Conservation (phyloP, 2,888 invertebrate species). For the Lasius fuliginosus region DNA sequence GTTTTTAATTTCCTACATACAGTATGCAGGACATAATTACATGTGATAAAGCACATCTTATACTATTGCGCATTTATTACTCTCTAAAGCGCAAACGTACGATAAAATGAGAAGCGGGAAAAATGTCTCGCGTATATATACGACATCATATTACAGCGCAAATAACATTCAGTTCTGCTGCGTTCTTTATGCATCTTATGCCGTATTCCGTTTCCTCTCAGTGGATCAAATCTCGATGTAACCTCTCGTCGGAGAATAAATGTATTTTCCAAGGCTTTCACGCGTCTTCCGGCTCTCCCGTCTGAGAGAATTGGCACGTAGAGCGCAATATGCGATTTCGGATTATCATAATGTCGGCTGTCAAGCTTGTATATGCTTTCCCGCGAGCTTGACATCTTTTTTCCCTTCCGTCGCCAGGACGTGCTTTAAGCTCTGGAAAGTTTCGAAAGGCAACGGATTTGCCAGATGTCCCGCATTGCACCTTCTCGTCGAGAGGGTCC, state of each 20-base stretch:
- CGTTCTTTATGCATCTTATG: constrained; percentile 9
- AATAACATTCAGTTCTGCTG: constrained; percentile 12
- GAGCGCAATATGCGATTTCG: constrained; percentile 76
- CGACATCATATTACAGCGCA: neutral
- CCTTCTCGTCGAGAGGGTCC: constrained; percentile 31
- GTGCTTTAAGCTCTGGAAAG: constrained; percentile 62
- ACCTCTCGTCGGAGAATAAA: constrained; percentile 31
- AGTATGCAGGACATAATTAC: neutral
- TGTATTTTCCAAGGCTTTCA: constrained; percentile 34
- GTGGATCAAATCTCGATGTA: constrained; percentile 28
- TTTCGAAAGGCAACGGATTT: constrained; percentile 52
- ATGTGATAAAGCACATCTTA: neutral
- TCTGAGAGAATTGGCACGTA: constrained; percentile 58
- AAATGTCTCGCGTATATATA: constrained; percentile 7
- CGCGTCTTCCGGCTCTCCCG: constrained; percentile 31
- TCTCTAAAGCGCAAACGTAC: too few species aligned
- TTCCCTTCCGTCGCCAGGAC: constrained; percentile 43
- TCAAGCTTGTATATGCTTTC: constrained; percentile 57
- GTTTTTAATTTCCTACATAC: neutral
- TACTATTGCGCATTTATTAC: constrained; percentile 3
- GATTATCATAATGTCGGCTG: constrained; percentile 81
- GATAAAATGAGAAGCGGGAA: neutral
- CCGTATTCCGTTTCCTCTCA: neutral
- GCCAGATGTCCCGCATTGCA: constrained; percentile 66
- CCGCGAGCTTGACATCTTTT: constrained; percentile 64